Conservation (phyloP, 1,140 invertebrate species). For the Papilio aristodemus region DNA sequence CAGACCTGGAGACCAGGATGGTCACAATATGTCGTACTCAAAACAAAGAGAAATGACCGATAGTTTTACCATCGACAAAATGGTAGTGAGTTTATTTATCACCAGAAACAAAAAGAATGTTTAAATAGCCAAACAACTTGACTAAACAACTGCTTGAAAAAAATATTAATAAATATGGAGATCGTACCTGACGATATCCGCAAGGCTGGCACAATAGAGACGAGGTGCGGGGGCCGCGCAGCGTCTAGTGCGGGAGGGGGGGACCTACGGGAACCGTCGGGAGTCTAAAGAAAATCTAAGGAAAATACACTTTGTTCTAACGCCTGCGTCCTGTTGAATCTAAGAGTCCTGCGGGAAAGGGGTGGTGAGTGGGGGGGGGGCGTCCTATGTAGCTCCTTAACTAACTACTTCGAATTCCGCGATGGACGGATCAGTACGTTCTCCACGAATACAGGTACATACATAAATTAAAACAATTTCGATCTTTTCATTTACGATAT, state of each 20-base stretch:
- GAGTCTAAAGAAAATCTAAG: background rate
- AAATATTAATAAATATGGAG: background rate
- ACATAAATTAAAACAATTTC: conserved; percentile 53
- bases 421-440: conserved; percentile 69
- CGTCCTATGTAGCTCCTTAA: conserved; percentile 62
- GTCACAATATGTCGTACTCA: too few species aligned
- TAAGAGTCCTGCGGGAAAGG: background rate
- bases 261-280: conserved; percentile 39
- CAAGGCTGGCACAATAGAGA: conserved; percentile 35
- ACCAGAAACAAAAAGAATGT: too few species aligned
- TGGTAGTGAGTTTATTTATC: too few species aligned
- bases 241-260: conserved; percentile 35
- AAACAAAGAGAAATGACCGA: too few species aligned
- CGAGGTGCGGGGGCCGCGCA: conserved; percentile 49
- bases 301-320: background rate
- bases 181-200: conserved; percentile 33
- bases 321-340: background rate
- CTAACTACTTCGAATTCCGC: conserved; percentile 66
- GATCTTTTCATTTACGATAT: conserved; percentile 36
- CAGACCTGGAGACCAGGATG: too few species aligned
- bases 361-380: conserved; percentile 40
- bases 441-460: conserved; percentile 62
- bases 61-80: too few species aligned
- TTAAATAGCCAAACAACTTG: background rate
- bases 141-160: background rate